Percentiles rank a stretch among this genome's conserved stretches.
Conservation (phyloP, 1,140 invertebrate species). For the Bombus consobrinus region DNA sequence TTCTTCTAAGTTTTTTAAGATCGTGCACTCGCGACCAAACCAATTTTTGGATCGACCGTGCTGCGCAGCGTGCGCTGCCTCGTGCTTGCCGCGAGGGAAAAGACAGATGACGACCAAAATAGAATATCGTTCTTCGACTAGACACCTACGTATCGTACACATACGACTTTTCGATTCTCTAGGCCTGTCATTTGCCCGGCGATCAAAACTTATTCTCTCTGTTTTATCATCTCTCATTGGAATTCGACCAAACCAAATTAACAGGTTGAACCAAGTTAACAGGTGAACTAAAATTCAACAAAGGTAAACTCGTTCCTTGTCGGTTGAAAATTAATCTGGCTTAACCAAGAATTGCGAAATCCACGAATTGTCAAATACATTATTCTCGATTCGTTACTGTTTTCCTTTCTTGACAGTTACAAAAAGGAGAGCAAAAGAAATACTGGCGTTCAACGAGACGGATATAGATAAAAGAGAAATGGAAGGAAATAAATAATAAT, state of each 20-base stretch:
- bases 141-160: slow-evolving; percentile 51
- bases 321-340: neutral
- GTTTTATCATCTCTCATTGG: neutral
- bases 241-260: neutral
- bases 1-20: slow-evolving; percentile 4
- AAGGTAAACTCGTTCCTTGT: neutral
- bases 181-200: slow-evolving; percentile 4
- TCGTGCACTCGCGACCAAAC: slow-evolving; percentile 28
- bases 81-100: slow-evolving; percentile 56
- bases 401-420: neutral
- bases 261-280: slow-evolving; percentile 6
- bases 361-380: neutral
- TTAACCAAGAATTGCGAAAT: neutral
- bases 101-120: slow-evolving; percentile 61
- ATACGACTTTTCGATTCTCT: slow-evolving; percentile 49
- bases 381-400: neutral
- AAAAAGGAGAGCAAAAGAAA: neutral
- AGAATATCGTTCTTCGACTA: slow-evolving; percentile 61
- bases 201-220: neutral
- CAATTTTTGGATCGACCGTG: slow-evolving; percentile 47
- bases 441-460: neutral
- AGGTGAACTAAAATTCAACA: neutral
- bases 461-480: neutral
- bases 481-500: neutral
- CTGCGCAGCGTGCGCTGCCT: slow-evolving; percentile 46